phyloP scores from a whole-genome alignment of 2,113 vertebrate species.

The Aldabrachelys gigantea region DNA sequence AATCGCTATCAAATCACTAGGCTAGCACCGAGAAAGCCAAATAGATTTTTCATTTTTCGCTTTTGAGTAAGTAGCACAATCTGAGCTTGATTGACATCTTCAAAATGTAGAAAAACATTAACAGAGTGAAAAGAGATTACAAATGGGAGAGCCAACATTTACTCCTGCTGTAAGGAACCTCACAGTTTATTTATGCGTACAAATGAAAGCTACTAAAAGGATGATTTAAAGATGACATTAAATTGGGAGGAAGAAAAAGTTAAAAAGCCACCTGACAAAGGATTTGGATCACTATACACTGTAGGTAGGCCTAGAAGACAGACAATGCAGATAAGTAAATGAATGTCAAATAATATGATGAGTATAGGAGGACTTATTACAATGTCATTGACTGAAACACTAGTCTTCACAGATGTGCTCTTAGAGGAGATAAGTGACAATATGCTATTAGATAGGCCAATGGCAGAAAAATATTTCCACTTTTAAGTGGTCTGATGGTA shows the following conservation, averaged over 20 bases:
- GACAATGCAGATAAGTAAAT: constrained; percentile 59
- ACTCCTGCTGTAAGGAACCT: not conserved
- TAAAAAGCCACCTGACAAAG: constrained; percentile 11
- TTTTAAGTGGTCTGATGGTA: not conserved
- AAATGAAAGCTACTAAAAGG: constrained; percentile 34
- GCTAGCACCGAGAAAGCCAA: not conserved
- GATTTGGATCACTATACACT: constrained; percentile 34
- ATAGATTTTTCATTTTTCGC: not conserved
- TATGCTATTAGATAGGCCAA: not conserved
- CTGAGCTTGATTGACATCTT: not conserved
- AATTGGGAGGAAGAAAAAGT: constrained; percentile 7
- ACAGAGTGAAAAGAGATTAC: constrained; percentile 22
- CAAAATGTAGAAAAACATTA: constrained; percentile 20
- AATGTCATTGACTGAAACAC: not conserved
- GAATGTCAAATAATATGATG: constrained; percentile 41
- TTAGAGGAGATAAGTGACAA: not conserved
- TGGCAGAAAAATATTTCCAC: not conserved
- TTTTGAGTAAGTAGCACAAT: not conserved
- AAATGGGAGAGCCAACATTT: not conserved
- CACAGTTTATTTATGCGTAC: constrained; percentile 46
- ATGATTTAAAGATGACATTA: constrained; percentile 37
- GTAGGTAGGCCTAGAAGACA: constrained; percentile 24
- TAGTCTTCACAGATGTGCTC: not conserved
- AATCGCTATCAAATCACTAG: not conserved
- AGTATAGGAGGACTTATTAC: not conserved